Conservation (phyloP, 2,888 invertebrate species). For the Chrysina gloriosa region DNA sequence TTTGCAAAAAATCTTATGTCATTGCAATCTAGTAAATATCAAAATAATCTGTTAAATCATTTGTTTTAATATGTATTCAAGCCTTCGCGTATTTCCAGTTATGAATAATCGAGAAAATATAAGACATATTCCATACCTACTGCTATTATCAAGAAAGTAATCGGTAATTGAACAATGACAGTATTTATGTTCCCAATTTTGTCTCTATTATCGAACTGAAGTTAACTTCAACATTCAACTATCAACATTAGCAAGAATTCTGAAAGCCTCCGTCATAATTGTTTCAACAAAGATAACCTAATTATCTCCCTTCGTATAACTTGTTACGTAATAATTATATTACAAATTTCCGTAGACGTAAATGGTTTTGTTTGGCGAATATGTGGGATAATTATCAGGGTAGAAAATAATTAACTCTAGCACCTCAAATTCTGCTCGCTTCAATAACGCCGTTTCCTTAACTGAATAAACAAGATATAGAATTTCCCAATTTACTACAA, state of each 20-base stretch:
- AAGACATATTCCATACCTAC: no score
- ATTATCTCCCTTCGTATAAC: background rate
- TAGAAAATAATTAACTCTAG: conserved; percentile 5
- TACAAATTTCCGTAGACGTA: background rate
- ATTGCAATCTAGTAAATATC: no score
- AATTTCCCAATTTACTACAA: background rate
- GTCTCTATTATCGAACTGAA: no score
- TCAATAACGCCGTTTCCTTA: background rate
- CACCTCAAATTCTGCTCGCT: background rate
- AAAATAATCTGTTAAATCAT: no score
- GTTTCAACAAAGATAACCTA: background rate
- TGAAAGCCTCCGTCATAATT: background rate
- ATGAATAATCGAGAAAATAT: no score
- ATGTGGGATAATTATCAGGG: background rate
- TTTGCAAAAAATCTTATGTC: no score
- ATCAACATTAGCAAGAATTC: background rate
- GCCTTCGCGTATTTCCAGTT: no score
- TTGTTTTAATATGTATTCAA: no score
- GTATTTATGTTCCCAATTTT: no score
- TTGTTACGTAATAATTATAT: background rate
- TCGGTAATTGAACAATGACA: no score
- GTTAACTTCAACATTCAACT: background rate
- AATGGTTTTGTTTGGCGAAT: conserved; percentile 1
- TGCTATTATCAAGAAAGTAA: no score
- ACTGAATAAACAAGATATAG: conserved; percentile 8